phyloP scores from a whole-genome alignment of 1,140 invertebrate species.

The Chymomyza costata region DNA sequence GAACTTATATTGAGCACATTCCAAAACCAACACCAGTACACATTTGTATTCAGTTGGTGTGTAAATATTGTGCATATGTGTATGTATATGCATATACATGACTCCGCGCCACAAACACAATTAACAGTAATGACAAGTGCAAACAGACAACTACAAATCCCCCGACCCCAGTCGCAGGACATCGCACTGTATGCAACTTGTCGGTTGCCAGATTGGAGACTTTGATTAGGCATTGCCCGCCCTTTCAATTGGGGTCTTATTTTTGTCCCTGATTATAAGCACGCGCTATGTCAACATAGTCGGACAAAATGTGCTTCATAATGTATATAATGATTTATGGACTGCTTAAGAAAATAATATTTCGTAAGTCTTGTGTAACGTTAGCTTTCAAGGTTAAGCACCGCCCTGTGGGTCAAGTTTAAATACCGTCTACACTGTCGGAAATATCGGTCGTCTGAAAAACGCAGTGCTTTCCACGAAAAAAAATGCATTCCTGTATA shows the following conservation, averaged over 20 bases:
- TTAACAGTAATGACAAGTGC: conserved; percentile 71
- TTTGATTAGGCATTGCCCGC: conserved; percentile 51
- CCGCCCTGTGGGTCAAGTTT: too few relatives aligned
- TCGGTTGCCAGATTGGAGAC: conserved; percentile 60
- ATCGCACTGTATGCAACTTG: conserved; percentile 1
- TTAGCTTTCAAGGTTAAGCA: too few relatives aligned
- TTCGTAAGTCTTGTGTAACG: too few relatives aligned
- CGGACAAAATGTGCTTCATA: too few relatives aligned
- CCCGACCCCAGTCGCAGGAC: background rate
- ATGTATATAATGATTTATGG: background rate
- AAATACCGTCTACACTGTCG: too few relatives aligned
- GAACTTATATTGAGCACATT: conserved; percentile 5
- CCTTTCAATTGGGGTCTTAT: too few relatives aligned
- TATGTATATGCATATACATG: conserved; percentile 25
- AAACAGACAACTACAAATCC: conserved; percentile 45
- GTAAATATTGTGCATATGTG: conserved; percentile 45
- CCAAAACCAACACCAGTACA: background rate
- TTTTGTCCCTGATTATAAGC: too few relatives aligned
- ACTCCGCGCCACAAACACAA: conserved; percentile 52
- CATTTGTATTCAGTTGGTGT: conserved; percentile 28
- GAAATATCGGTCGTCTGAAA: too few relatives aligned
- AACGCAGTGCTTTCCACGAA: too few relatives aligned
- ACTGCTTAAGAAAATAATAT: conserved; percentile 39
- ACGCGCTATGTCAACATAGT: too few relatives aligned
- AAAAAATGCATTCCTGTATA: too few relatives aligned